phyloP scores from a whole-genome alignment of 2,797 vertebrate genomes.

The Phoeniculus purpureus region DNA sequence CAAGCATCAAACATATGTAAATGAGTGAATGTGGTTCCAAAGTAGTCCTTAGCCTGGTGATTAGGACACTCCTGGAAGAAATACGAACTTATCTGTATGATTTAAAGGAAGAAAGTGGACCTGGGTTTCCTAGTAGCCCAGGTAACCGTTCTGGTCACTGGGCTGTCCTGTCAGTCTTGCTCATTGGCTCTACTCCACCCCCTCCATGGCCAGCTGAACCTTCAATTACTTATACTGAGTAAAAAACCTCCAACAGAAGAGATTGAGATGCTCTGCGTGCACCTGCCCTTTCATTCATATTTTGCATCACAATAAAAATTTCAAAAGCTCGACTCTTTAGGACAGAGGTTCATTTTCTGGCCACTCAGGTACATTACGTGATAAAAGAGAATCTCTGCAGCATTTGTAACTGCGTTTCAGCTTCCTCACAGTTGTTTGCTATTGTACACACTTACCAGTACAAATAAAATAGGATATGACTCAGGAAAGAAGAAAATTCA shows the following conservation, averaged over 20 bases:
- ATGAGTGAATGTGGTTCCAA: not conserved
- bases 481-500: not conserved
- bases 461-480: not conserved
- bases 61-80: not conserved
- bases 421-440: not conserved
- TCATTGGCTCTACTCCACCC: not conserved
- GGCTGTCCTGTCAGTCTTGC: not conserved
- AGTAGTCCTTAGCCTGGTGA: not conserved
- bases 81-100: accelerated
- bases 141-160: not conserved
- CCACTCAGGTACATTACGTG: not conserved
- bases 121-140: not conserved
- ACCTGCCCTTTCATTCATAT: slow-evolving; percentile 37
- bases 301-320: slow-evolving; percentile 54
- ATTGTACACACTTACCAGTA: not conserved
- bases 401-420: not conserved
- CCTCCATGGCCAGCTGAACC: not conserved
- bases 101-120: not conserved
- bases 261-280: not conserved
- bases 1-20: not conserved
- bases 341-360: slow-evolving; percentile 1
- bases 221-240: slow-evolving; percentile 48
- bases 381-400: not conserved
- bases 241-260: slow-evolving; percentile 21
- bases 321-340: slow-evolving; percentile 21